Conservation (phyloP, 2,113 vertebrate genomes). For the Phalacrocorax pelagicus region DNA sequence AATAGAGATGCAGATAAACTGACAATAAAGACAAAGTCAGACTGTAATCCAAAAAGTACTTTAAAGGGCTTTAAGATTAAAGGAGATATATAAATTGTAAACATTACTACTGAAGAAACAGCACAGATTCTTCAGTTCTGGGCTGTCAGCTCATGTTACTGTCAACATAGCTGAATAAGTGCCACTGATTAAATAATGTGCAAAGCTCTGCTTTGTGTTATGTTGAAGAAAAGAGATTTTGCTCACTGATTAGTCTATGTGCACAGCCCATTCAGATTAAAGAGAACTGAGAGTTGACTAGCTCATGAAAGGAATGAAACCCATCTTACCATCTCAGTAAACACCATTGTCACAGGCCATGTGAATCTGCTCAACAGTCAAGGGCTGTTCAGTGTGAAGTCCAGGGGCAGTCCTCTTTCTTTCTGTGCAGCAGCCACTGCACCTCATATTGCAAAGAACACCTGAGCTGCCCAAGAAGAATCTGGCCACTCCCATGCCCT, state of each 20-base stretch:
- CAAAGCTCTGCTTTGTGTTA: neutral
- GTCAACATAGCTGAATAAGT: neutral
- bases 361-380: constrained; percentile 76
- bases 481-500: constrained; percentile 82
- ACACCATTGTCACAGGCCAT: constrained; percentile 79
- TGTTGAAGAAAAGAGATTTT: neutral
- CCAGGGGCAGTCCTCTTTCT: constrained; percentile 68
- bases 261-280: neutral
- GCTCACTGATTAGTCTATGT: neutral
- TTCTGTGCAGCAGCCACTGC: constrained; percentile 72
- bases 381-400: constrained; percentile 76
- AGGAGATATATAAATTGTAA: neutral
- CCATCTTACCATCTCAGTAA: constrained; percentile 81
- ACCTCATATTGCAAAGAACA: constrained; percentile 84
- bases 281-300: neutral
- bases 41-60: neutral
- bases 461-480: constrained; percentile 81
- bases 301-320: neutral
- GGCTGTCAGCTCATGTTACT: neutral
- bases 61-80: neutral
- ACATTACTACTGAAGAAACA: neutral
- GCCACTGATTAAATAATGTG: neutral
- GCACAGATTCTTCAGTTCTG: neutral
- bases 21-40: neutral
- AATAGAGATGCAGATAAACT: neutral